Conservation (phyloP, 2,113 vertebrate species). For the Elanus axillaris region DNA sequence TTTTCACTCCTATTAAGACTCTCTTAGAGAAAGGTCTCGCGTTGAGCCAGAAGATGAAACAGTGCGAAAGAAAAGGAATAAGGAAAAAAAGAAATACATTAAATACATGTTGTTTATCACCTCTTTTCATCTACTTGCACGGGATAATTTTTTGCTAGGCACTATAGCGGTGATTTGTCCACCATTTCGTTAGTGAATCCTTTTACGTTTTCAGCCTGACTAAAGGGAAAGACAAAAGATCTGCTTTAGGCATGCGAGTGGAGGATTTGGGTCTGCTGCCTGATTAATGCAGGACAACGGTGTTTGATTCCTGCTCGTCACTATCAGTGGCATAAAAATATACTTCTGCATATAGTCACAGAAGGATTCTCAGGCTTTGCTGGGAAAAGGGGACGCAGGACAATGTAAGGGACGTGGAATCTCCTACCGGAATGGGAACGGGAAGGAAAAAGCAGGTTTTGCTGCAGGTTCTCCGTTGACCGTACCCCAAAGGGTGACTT, state of each 20-base stretch:
- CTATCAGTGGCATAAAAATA: not conserved
- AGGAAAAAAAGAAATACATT: not conserved
- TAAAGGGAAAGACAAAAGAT: not conserved
- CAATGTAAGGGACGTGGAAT: not conserved
- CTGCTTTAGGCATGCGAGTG: rapidly evolving
- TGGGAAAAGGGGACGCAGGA: not conserved
- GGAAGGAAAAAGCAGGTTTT: not conserved
- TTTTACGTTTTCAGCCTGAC: not conserved
- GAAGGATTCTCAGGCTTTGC: not conserved
- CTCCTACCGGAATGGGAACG: not conserved
- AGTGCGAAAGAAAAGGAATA: not conserved
- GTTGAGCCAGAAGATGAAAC: not conserved
- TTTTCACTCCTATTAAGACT: not conserved
- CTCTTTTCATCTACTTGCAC: not conserved
- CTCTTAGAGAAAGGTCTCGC: not conserved
- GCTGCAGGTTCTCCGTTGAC: not conserved
- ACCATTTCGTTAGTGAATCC: not conserved
- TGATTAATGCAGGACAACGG: not conserved
- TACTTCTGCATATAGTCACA: not conserved
- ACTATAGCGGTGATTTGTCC: not conserved
- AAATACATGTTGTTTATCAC: not conserved
- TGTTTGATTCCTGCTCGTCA: not conserved
- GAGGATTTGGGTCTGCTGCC: not conserved
- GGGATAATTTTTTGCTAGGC: not conserved
- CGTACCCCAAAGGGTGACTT: not conserved